Evolutionary conservation across 2,797 vertebrate genomes (phyloP), one percentile per base, ranked within the genome.

Genomic region (Sphenodon punctatus): DNA sequence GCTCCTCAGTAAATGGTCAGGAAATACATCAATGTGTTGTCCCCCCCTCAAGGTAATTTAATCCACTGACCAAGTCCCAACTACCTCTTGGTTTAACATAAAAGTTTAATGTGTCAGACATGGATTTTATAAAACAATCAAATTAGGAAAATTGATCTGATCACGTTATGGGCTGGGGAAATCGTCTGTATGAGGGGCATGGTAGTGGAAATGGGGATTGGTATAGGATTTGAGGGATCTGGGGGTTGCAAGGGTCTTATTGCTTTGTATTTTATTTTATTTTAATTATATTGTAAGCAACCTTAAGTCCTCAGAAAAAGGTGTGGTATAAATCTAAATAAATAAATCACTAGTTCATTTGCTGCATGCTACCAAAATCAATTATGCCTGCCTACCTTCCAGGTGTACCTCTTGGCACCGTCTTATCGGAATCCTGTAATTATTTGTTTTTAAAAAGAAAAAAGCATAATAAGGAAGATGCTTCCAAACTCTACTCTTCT

Each of bases 391-490:
- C 89, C 63, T 96, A 99, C 99, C 99, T 99, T 93, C 97, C 97
- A 87, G 98, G 98, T 83, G 97, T 96, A 94, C 97, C 98, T 92
- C 97, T 96, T 90, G 98, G 97, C 88, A 97, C 92, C 13, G 97
- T 97, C 95, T 99, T 99, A 92, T 97, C 96, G 25, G 97, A 97
- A 88, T 98, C 96, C 96, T 97, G 92, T 88, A 95, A 95, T 89
- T 77, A 78, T 88, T 67, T 58, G 19, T n/a, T n/a, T n/a, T n/a
- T 67, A 67, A 66, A 22, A 75, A 23, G 27, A 34, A 4, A 12
- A 56, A 89, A 86, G 53, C 42, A 76, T 32, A 46, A 75, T 55
- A 3, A 82, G 15, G 42, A 61, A 93, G 83, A 92, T 79, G 55
- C 25, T 77, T 92, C 82, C 48, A 32, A 77, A 82, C 92, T 73